Percentiles rank a stretch among this genome's conserved stretches.
Evolutionary conservation across 2,888 invertebrate genomes (phyloP).

Genomic region (Halocaridina rubra): DNA sequence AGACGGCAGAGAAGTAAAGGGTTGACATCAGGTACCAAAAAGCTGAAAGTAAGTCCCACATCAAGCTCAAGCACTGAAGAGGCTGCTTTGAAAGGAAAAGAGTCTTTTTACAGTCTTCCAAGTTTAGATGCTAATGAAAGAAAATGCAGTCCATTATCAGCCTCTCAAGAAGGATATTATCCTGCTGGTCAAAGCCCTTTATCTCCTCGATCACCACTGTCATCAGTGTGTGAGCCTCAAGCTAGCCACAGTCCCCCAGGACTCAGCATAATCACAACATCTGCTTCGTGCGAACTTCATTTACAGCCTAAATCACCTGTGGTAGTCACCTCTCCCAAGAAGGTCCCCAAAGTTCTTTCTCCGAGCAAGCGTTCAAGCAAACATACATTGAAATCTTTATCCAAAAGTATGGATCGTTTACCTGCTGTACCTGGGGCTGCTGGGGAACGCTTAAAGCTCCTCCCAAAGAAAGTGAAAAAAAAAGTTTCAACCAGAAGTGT

Average conservation of each 20-base stretch:
- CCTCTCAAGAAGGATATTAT: slow-evolving; percentile 45
- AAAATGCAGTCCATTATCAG: slow-evolving; percentile 41
- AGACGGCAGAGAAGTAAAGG: slow-evolving; percentile 53
- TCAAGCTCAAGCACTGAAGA: slow-evolving; percentile 48
- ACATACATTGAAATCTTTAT: slow-evolving; percentile 44
- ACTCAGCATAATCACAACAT: slow-evolving; percentile 44
- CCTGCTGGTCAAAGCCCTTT: slow-evolving; percentile 41
- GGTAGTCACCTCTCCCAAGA: slow-evolving; percentile 40
- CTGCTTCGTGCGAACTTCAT: slow-evolving; percentile 44
- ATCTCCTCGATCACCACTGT: slow-evolving; percentile 46
- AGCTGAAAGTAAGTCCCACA: slow-evolving; percentile 48
- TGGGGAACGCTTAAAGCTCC: slow-evolving; percentile 44
- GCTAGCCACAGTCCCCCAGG: slow-evolving; percentile 49
- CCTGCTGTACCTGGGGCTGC: slow-evolving; percentile 49
- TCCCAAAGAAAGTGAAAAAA: slow-evolving; percentile 53
- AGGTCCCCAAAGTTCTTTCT: slow-evolving; percentile 39
- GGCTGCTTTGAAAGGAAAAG: slow-evolving; percentile 31
- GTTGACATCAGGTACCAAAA: slow-evolving; percentile 46
- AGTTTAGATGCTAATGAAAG: slow-evolving; percentile 40
- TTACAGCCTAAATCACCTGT: slow-evolving; percentile 48
- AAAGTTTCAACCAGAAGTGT: slow-evolving; percentile 48
- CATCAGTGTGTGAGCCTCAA: slow-evolving; percentile 53
- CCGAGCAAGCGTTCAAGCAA: slow-evolving; percentile 52
- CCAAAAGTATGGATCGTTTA: slow-evolving; percentile 53
- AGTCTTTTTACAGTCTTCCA: slow-evolving; percentile 49